Evolutionary conservation across 2,113 vertebrate genomes (phyloP), one percentile per base, ranked within the genome.

Genomic region (Chaetura pelagica): DNA sequence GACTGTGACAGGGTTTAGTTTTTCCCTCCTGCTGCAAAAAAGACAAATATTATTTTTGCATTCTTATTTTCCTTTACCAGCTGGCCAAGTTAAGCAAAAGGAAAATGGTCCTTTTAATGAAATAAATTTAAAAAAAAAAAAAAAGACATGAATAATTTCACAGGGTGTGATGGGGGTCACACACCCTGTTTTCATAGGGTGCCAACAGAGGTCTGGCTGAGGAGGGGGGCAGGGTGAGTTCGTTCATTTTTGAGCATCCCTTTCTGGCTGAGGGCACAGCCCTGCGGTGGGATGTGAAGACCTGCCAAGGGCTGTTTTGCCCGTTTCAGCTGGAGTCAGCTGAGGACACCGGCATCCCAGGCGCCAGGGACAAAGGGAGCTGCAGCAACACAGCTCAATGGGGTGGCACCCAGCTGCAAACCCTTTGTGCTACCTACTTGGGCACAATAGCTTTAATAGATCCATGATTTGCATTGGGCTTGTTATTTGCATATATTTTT

Each of bases 351-450:
- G 2, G 52, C 67, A 57, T 93, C 72, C 55, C 46, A 1, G 81
- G 80, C 24, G 8, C 74, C 71, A 68, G 0, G 2, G 91, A 95
- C 94, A 94, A 96, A 97, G 78, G 59, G 40, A 94, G 40, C 81
- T 84, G 40, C 52, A 42, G n/a, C 77, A 86, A 80, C 85, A 68
- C 54, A 49, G 63, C 81, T 81, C 76, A 30, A 15, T 32, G 49
- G 92, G 76, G 71, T 58, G 35, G 58, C 57, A 72, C 81, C 69
- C 52, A 2, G 44, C 90, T 95, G 77, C 63, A 93, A 91, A 93
- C 84, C 68, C 86, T 92, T 97, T 87, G 80, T 93, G 92, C 83
- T 91, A 90, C 92, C 94, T 96, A 91, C 61, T 57, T 18, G 3
- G 71, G 89, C 75, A 87, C 62, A 71, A 64, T 32, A 46, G 91